Evolutionary conservation across 1,140 invertebrate species (phyloP).

Genomic region (Melanaphis sacchari): DNA sequence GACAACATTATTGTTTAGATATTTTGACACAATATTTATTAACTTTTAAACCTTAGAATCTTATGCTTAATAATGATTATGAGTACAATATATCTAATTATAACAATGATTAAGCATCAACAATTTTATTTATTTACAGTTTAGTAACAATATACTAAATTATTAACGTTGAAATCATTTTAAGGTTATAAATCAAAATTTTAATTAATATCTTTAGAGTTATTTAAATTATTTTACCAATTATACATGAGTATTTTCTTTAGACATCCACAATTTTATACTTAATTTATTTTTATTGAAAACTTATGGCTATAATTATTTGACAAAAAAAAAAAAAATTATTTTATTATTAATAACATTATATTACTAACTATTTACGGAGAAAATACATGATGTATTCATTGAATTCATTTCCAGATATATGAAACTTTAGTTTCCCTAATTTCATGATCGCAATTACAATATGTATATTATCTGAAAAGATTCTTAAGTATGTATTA

Average conservation of each 20-base stretch:
- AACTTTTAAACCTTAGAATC: neutral
- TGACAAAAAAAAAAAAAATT: neutral
- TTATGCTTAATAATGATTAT: neutral
- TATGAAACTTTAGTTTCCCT: neutral
- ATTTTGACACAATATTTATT: constrained; percentile 2
- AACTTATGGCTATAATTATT: neutral
- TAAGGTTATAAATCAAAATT: neutral
- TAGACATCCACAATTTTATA: neutral
- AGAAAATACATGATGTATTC: neutral
- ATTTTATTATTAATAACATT: neutral
- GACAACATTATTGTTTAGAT: neutral
- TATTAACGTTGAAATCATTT: neutral
- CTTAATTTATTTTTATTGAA: neutral
- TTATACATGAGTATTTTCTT: too few relatives aligned
- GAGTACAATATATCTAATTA: constrained; percentile 26
- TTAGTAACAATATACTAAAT: neutral
- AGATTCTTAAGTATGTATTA: neutral
- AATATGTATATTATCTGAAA: neutral
- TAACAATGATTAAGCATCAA: constrained; percentile 1
- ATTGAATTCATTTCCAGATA: neutral
- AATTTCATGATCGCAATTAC: neutral
- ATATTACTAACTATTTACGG: neutral
- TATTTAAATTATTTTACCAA: neutral
- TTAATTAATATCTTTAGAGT: neutral
- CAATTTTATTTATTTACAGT: constrained; percentile 25